Evolutionary conservation across 2,113 vertebrate species (phyloP), one percentile per base, ranked within the genome.

Genomic region (Epinephelus lanceolatus): DNA sequence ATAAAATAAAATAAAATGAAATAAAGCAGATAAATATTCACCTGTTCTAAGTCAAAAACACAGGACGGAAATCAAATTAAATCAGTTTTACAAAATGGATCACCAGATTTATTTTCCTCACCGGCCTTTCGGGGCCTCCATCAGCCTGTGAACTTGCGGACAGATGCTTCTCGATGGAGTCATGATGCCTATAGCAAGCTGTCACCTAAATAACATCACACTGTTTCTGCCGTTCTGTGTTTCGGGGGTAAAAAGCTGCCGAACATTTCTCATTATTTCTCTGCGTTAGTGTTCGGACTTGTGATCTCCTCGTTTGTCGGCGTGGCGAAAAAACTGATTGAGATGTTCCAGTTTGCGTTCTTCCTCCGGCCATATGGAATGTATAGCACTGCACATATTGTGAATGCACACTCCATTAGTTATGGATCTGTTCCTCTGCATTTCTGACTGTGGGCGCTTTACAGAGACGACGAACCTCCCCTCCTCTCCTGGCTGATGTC

Each of bases 311-410:
- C 1, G 13, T 83, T 73, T 81, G 78, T 85, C 51, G 74, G 59
- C 18, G 40, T 23, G 42, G 68, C 7, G 5, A 45, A 45, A 75
- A 70, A 69, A 37, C 71, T 45, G 55, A 84, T 56, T 81, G 81
- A 88, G 80, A 71, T 55, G 42, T 45, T 83, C 76, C 76, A 72
- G 45, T 67, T 73, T 72, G 69, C 60, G 14, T 66, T 89, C 30
- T 74, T 60, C 23, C 40, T 1, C 3, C 63, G 67, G 40, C 67
- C 89, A 84, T 86, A 78, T 88, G 86, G 86, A 87, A 80, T 74
- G 60, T 83, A 78, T 78, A 87, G 79, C 49, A 12, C 37, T 59
- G 75, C 56, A 70, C 91, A 91, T 85, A 83, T 76, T 89, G 85
- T 71, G 42, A 86, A 66, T 40, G 19, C 72, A 83, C 83, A 73